Percentiles rank a stretch among this genome's conserved stretches.
phyloP scores from a whole-genome alignment of 1,140 invertebrate species.

The Drosophila erecta region DNA sequence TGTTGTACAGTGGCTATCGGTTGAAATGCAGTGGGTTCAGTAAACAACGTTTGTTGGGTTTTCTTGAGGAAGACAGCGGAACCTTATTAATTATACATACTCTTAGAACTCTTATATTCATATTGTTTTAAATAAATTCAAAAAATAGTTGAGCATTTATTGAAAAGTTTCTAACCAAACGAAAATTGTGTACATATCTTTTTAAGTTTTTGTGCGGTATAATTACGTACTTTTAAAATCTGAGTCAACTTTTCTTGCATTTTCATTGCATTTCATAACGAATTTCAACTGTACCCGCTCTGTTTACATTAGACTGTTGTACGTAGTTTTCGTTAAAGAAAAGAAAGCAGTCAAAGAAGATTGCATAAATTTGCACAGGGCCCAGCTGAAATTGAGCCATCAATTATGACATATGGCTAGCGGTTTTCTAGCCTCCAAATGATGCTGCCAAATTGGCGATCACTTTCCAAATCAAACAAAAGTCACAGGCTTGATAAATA shows the following conservation, averaged over 20 bases:
- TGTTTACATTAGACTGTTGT: constrained; percentile 30
- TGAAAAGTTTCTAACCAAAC: too few species aligned
- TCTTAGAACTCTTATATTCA: too few species aligned
- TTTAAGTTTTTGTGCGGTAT: too few species aligned
- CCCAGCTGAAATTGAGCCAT: constrained; percentile 21
- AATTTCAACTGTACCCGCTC: constrained; percentile 9
- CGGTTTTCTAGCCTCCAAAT: constrained; percentile 22
- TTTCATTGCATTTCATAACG: not conserved
- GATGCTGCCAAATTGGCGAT: constrained; percentile 20
- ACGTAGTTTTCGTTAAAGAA: constrained; percentile 20
- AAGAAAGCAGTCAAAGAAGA: constrained; percentile 23
- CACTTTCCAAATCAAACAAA: constrained; percentile 43
- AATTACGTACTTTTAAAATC: too few species aligned
- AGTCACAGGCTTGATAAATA: constrained; percentile 15
- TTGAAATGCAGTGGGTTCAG: not conserved
- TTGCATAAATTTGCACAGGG: constrained; percentile 67
- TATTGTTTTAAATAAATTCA: too few species aligned
- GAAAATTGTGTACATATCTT: too few species aligned
- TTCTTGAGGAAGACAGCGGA: too few species aligned
- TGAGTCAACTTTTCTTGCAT: too few species aligned
- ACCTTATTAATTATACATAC: too few species aligned
- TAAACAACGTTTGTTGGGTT: too few species aligned
- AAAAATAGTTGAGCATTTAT: too few species aligned
- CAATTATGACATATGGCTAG: constrained; percentile 56
- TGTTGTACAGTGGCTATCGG: not conserved